Conservation (phyloP, 2,113 vertebrate species). For the Ceyx cyanopectus region DNA sequence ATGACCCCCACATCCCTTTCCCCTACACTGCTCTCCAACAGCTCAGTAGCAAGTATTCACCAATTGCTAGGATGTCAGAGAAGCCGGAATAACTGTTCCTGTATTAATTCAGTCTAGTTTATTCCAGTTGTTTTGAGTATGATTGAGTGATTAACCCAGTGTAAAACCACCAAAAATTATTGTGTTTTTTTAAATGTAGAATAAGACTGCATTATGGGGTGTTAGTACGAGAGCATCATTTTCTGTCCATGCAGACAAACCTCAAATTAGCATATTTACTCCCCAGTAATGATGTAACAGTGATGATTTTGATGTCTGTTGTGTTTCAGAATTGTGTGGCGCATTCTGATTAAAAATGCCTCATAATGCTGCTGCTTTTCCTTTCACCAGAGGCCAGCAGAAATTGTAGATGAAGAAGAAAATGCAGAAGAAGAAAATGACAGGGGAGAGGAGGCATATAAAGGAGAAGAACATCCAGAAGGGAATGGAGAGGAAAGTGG, state of each 20-base stretch:
- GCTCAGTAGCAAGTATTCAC: neutral
- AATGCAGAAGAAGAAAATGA: constrained; percentile 59
- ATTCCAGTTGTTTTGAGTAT: neutral
- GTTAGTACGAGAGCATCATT: neutral
- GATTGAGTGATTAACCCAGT: neutral
- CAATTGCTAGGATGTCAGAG: neutral
- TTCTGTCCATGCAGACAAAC: neutral
- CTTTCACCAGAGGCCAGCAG: constrained; percentile 76
- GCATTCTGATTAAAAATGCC: neutral
- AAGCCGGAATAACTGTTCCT: neutral
- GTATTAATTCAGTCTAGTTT: neutral
- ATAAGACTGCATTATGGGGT: neutral
- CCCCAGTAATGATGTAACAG: neutral
- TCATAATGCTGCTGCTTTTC: constrained; percentile 18
- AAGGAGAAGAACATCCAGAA: constrained; percentile 27
- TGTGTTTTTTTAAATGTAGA: neutral
- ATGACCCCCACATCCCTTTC: too few relatives aligned
- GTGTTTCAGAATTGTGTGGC: neutral
- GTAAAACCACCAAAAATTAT: neutral
- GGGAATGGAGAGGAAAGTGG: constrained; percentile 33
- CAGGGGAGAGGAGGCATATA: constrained; percentile 26
- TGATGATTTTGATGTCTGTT: neutral
- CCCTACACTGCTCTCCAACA: too few relatives aligned
- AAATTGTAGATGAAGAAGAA: constrained; percentile 83
- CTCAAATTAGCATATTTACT: neutral